Conservation (phyloP, 2,888 invertebrate species). For the Caenorhabditis macrosperma region DNA sequence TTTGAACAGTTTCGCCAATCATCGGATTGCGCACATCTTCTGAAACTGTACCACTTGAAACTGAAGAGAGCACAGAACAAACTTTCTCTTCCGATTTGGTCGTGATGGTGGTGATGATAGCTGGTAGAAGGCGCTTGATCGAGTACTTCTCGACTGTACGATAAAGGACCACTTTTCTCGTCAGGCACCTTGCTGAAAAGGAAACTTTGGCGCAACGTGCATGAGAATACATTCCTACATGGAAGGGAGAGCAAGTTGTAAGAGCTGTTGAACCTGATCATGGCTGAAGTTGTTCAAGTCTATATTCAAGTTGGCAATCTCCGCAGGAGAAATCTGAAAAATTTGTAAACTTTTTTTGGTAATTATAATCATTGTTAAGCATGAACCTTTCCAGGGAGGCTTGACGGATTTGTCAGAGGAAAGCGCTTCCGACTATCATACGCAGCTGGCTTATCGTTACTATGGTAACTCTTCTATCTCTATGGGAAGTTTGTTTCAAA, state of each 20-base stretch:
- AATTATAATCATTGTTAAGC: too few species aligned
- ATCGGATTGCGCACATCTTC: constrained; percentile 17
- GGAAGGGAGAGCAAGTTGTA: constrained; percentile 63
- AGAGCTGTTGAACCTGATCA: constrained; percentile 63
- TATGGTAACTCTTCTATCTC: neutral
- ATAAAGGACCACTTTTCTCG: neutral
- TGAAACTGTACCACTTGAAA: constrained; percentile 4
- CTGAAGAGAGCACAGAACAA: neutral
- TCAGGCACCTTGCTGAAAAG: constrained; percentile 18
- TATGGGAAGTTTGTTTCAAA: neutral
- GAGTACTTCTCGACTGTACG: constrained; percentile 16
- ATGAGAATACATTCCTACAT: constrained; percentile 32
- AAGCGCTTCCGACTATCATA: too few species aligned
- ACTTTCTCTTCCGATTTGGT: constrained; percentile 22
- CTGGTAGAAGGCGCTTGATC: constrained; percentile 34
- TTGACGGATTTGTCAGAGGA: too few species aligned
- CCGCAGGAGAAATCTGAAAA: constrained; percentile 63
- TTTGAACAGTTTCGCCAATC: constrained; percentile 52
- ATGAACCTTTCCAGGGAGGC: too few species aligned
- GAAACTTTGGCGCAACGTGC: neutral
- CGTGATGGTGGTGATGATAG: constrained; percentile 45
- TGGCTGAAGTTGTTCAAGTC: constrained; percentile 66
- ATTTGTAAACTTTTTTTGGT: neutral
- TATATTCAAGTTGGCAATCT: constrained; percentile 63
- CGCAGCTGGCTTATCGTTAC: too few species aligned